A percentile compares a stretch with the other conserved stretches of the same genome.
Evolutionary conservation across 30 jellyfish, hydroid and myxozoan species (phyloP).

Genomic region (Mastigias papua): DNA sequence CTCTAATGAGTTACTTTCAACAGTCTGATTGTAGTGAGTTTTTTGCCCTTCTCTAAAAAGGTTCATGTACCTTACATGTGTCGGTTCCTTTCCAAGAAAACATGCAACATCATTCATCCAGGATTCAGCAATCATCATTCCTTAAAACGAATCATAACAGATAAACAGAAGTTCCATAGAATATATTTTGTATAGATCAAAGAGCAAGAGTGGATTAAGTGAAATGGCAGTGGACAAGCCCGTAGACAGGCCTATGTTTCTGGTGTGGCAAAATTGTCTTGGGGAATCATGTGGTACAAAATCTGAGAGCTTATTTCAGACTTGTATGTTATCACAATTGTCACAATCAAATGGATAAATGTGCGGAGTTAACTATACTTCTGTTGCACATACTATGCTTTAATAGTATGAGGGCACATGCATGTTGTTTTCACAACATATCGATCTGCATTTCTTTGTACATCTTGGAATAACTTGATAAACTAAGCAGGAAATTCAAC

Average conservation of each 20-base stretch:
- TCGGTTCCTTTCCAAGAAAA: conserved; percentile 43
- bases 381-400: too few species aligned
- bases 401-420: too few species aligned
- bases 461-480: background rate
- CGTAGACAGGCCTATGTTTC: too few species aligned
- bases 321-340: too few species aligned
- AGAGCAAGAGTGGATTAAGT: background rate
- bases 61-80: conserved; percentile 12
- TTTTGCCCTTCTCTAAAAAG: conserved; percentile 30
- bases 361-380: too few species aligned
- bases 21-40: conserved; percentile 28
- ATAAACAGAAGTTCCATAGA: too few species aligned
- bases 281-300: too few species aligned
- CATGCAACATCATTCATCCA: conserved; percentile 57
- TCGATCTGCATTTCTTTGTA: background rate
- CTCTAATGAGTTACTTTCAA: conserved; percentile 22
- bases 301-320: too few species aligned
- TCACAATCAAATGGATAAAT: too few species aligned
- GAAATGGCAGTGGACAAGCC: too few species aligned
- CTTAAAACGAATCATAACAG: background rate
- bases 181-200: background rate
- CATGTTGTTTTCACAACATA: too few species aligned
- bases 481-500: background rate
- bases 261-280: too few species aligned
- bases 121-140: conserved; percentile 51